Evolutionary conservation across 2,888 invertebrate species (phyloP), one percentile per base, ranked within the genome.

Genomic region (Odontothrips loti): DNA sequence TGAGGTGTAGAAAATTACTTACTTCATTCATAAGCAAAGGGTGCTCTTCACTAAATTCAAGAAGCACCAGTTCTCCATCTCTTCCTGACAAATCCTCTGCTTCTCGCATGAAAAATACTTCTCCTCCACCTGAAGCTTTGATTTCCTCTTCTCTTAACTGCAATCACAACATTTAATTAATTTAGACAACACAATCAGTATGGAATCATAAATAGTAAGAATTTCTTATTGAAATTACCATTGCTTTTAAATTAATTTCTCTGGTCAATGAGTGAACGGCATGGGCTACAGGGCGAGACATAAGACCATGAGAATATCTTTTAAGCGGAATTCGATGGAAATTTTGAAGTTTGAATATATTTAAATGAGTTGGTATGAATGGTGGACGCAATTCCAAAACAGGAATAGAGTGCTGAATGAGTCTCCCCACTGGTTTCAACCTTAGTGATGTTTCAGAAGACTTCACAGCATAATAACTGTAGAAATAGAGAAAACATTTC

Each of bases 101-200:
- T 4, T 96, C 96, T 80, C 99, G 91, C 99, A 99, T 99, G 88
- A 99, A 98, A 90, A 99, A 99, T 8, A 99, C 97, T 86, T 99
- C 99, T 1, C 99, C 99, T 82, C 99, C 99, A 27, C 99, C 99
- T 0, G 97, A 97, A 0, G 97, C 97, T 85, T 95, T 91, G 82
- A 98, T 91, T 87, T 99, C 98, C 80, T 94, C 92, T 87, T 99
- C 98, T 80, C 99, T 91, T 91, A 94, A 93, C 93, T 95, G 85
- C 48, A 85, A 85, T 27, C 6, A 12, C 27, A 75, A 75, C 1
- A 27, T 10, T 27, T 23, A 0, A 10, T 27, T 27, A 27, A 27
- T 75, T 68, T 23, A 9, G 23, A 23, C 11, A 11, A 63, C 1
- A 11, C 11, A 23, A 68, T 11, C 9, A 23, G 23, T 2, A 68